These are phyloP conservation scores for Orchestes rusci DNA, from an alignment of 2,888 invertebrate genomes.

Conservation along the genomic window DNA sequence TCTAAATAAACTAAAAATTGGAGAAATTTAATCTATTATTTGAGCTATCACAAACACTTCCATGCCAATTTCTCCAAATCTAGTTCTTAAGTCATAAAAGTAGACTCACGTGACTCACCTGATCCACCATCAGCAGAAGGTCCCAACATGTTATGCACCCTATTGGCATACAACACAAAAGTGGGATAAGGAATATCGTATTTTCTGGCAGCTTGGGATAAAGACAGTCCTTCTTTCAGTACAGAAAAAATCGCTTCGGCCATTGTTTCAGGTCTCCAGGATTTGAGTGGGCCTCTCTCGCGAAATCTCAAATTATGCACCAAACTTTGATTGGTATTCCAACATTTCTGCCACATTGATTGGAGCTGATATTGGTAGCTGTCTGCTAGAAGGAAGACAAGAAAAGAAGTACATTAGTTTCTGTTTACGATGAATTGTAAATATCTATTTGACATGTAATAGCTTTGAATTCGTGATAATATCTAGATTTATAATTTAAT, in stretches of 20 bases:
- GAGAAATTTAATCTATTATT: too few species aligned
- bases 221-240: conserved; percentile 79
- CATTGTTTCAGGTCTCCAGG: conserved; percentile 93
- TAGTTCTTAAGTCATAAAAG: too few species aligned
- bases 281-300: conserved; percentile 85
- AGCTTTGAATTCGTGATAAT: too few species aligned
- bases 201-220: conserved; percentile 86
- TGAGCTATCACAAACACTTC: too few species aligned
- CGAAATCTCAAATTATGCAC: conserved; percentile 87
- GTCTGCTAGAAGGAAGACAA: conserved; percentile 59
- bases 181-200: conserved; percentile 94
- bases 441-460: too few species aligned
- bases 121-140: conserved; percentile 87
- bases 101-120: conserved; percentile 61
- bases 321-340: conserved; percentile 87
- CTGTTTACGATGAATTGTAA: conserved; percentile 2
- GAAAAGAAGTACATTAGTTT: conserved; percentile 27
- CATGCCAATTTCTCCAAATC: too few species aligned
- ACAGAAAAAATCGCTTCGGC: conserved; percentile 91
- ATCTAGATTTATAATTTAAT: too few species aligned
- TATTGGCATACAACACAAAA: conserved; percentile 86
- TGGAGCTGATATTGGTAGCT: conserved; percentile 93
- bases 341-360: conserved; percentile 94
- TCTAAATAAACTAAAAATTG: too few species aligned
- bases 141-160: conserved; percentile 90